These are phyloP conservation scores for Delia radicum DNA, from an alignment of 1,140 invertebrate genomes.

Conservation along the genomic window DNA sequence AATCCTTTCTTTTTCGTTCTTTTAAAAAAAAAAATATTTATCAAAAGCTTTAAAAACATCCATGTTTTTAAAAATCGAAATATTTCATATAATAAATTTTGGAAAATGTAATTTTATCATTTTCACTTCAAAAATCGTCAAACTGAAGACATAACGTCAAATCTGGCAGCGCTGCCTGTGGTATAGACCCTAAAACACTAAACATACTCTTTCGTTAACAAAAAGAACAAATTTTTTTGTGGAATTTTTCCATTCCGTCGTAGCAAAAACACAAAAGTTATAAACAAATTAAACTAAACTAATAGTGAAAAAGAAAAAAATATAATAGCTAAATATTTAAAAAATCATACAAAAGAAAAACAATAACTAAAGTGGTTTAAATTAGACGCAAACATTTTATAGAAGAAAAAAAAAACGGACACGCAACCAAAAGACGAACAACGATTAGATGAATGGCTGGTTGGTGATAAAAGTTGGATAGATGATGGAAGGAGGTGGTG, in stretches of 20 bases:
- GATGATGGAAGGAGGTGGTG: constrained; percentile 1
- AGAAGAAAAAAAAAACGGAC: constrained; percentile 25
- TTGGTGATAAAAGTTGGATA: background rate
- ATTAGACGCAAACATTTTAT: background rate
- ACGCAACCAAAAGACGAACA: constrained; percentile 25
- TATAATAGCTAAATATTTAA: background rate
- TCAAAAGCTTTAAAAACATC: too few species aligned
- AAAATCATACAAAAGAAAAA: background rate
- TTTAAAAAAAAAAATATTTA: too few species aligned
- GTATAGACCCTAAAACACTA: too few species aligned
- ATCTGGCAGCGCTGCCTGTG: too few species aligned
- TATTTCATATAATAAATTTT: too few species aligned
- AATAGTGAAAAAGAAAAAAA: background rate
- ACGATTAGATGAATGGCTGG: background rate
- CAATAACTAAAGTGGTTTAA: background rate
- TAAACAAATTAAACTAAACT: background rate
- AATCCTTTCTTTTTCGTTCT: too few species aligned
- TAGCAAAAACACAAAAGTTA: background rate
- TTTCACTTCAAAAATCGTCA: too few species aligned
- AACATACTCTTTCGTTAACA: background rate
- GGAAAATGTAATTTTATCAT: too few species aligned
- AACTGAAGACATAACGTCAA: too few species aligned
- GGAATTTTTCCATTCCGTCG: background rate
- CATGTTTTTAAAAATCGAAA: too few species aligned
- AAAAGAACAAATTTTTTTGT: background rate